Conservation (phyloP, 2,888 invertebrate species). For the Cosmorhoe ocellata region DNA sequence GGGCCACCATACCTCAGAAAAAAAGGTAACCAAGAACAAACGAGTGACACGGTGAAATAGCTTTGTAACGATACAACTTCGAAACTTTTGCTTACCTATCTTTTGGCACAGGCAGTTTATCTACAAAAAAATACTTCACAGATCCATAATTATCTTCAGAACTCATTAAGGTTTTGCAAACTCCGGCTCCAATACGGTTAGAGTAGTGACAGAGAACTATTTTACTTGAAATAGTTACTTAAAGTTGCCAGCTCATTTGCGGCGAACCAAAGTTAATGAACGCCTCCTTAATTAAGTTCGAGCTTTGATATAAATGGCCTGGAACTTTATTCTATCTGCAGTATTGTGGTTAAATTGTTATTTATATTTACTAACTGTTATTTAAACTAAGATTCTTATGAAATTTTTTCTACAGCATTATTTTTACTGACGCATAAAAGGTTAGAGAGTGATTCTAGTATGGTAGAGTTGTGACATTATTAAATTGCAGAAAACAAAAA, state of each 20-base stretch:
- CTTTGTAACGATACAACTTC: too few relatives aligned
- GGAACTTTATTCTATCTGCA: constrained; percentile 23
- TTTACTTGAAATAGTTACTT: constrained; percentile 53
- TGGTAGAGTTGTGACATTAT: too few relatives aligned
- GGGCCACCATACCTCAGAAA: too few relatives aligned
- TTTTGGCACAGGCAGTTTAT: background rate
- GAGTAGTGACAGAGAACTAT: constrained; percentile 50
- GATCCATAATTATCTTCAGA: constrained; percentile 22
- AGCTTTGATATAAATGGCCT: constrained; percentile 50
- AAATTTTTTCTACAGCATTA: too few relatives aligned
- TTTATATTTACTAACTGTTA: background rate
- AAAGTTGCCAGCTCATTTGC: constrained; percentile 59
- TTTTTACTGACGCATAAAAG: too few relatives aligned
- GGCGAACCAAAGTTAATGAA: constrained; percentile 55
- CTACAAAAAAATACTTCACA: constrained; percentile 4
- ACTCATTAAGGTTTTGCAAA: constrained; percentile 30
- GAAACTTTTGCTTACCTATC: too few relatives aligned
- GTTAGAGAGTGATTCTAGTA: too few relatives aligned
- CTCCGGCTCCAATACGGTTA: constrained; percentile 25
- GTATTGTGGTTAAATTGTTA: constrained; percentile 10
- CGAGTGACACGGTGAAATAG: too few relatives aligned
- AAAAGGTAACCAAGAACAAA: too few relatives aligned
- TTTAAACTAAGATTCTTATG: too few relatives aligned
- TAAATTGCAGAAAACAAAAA: too few relatives aligned
- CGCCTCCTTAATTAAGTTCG: constrained; percentile 56